Evolutionary conservation across 2,888 invertebrate genomes (phyloP), one percentile per base, ranked within the genome.

Genomic region (Phengaris alcon): DNA sequence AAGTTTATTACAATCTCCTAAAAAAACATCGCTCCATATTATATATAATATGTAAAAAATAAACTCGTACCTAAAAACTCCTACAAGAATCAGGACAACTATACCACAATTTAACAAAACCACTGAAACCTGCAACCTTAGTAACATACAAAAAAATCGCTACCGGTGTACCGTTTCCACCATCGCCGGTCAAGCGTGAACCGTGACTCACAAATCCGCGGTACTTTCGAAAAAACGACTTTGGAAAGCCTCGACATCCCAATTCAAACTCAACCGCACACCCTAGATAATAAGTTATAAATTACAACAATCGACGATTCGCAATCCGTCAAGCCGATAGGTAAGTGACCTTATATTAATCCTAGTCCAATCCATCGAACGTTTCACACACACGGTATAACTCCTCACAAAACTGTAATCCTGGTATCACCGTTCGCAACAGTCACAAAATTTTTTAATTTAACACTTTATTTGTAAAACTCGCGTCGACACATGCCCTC

Each of bases 401-500:
- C n/a, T 59, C 59, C 68, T 44, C 46, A 44, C 44, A 68, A 68
- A 68, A 72, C 72, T 72, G 72, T 54, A 22, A 72, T 72, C 72
- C 72, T 52, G 51, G 51, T 72, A 13, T 35, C 72, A 72, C 72
- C 4, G 9, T 22, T 44, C 72, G 44, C 54, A 51, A n/a, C 1
- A 10, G 10, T 13, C 64, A 69, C 10, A 7, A 8, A n/a, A 48
- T 15, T 48, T 48, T 46, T 48, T 7, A 46, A 13, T 69, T n/a
- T 15, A 48, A 48, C 9, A 48, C 68, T 69, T 51, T 68, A 44
- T 44, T 46, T 12, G 35, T 15, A 57, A 44, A 46, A 75, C 51
- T 72, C 22, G 35, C 46, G 52, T 57, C 83, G 79, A 82, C 75
- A 87, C 90, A 86, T 85, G 82, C 85, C 83, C 80, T 79, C 82